These are phyloP conservation scores for Cryptomyrus ogoouensis DNA, from an alignment of 2,113 vertebrate genomes.

Conservation along the genomic window DNA sequence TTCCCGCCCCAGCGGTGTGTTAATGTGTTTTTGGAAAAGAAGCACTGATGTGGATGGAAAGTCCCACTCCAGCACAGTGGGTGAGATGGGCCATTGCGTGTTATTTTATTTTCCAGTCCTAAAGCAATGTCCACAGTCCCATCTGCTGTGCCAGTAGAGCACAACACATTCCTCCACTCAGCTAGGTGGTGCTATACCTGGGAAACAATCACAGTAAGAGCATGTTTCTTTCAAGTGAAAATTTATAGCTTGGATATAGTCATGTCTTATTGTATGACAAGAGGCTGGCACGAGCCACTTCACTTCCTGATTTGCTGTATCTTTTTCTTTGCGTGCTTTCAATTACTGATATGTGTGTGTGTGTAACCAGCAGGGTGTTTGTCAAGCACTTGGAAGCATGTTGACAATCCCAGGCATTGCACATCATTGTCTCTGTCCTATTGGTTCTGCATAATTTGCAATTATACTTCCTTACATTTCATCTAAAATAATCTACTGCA, in stretches of 20 bases:
- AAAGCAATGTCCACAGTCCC: neutral
- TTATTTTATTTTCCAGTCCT: neutral
- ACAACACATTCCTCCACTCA: neutral
- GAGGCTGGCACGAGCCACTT: neutral
- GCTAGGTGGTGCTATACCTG: neutral
- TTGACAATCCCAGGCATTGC: neutral
- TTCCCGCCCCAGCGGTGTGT: neutral
- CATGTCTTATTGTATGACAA: neutral
- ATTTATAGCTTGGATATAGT: neutral
- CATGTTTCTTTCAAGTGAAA: neutral
- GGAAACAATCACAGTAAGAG: neutral
- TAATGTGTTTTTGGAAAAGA: conserved; percentile 17
- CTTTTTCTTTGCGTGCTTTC: neutral
- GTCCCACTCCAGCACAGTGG: neutral
- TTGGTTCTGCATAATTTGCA: neutral
- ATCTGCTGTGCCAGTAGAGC: neutral
- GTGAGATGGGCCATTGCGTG: neutral
- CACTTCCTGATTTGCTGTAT: neutral
- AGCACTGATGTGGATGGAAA: conserved; percentile 4
- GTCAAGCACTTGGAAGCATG: neutral
- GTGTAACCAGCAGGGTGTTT: neutral
- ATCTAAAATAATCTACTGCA: neutral
- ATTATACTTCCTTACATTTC: neutral
- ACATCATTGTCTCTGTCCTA: neutral
- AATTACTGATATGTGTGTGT: neutral